Evolutionary conservation across 2,113 vertebrate genomes (phyloP), one percentile per base, ranked within the genome.

Genomic region (Rhinolophus sinicus): DNA sequence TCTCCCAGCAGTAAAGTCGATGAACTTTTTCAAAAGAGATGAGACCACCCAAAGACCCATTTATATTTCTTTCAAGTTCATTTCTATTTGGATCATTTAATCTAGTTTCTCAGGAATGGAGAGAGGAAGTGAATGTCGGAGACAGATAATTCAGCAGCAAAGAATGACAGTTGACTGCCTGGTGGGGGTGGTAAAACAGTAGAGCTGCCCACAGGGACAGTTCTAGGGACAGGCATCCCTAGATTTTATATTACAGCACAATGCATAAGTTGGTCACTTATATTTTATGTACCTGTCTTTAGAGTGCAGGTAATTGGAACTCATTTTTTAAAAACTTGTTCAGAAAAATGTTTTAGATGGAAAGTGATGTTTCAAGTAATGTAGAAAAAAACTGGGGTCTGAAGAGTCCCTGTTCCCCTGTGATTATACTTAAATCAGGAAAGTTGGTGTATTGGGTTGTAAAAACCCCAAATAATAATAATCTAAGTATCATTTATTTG

Each of bases 381-480:
- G n/a, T 47, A 26, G 77, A 38, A 44, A 80, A 83, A 77, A 54
- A 33, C 10, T 47, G 4, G 30, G 12, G 18, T 72, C 67, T 77
- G 24, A 47, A 64, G 16, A 44, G 33, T 11, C 33, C 33, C 18
- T 58, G 12, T 40, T 89, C 35, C 26, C 54, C 7, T 26, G 7
- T 12, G 38, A n/a, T 80, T 80, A 83, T 26, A 56, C 6, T 47
- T 80, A 12, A 76, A 76, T 87, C 78, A 21, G 73, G 22, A 94
- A 81, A 85, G 10, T 26, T 69, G 70, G 2, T 62, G 56, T 88
- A 52, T 78, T 92, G 67, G 56, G 58, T 65, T 84, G 47, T 65
- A 73, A 89, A 87, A 72, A 76, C 86, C 56, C 62, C 69, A 60
- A 93, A 89, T 58, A 85, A 35, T 72, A 81, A 81, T 35, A 64